Base-by-base conservation (phyloP, 2,888 invertebrate species). In the Mantis religiosa region DNA sequence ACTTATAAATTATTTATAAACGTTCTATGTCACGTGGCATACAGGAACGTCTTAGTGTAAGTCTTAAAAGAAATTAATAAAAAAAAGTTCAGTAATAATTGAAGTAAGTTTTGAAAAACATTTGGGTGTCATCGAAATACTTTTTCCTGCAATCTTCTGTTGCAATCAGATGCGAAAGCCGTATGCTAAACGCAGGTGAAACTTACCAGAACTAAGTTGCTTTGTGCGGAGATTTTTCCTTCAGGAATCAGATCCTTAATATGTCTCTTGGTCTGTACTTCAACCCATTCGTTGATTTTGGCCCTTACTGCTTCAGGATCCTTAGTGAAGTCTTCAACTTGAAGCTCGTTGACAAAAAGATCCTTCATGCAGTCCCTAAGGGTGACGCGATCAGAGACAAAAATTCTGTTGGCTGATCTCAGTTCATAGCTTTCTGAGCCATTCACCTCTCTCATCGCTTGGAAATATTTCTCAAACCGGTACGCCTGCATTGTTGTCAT, bases 221-320 rank as follows among this genome's bases (percentile, higher is more conserved):
- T 97, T 0, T 92, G 91, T 0, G 93, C 92, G 47, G 94, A 94
- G 47, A 98, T 93, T 8, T 95, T 95, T n/a, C 95, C 96, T 0
- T 93, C 92, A 0, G 96, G 95, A 14, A 98, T 92, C 89, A 98
- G 93, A 90, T 97, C 95, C 88, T 95, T 95, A 90, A 98, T 98
- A 92, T 97, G 96, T 90, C 96, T 95, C 91, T 96, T 96, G 0
- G 98, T 98, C 30, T 95, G 92, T 82, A 95, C 94, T 89, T 96
- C 95, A 9, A 98, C 97, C 97, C 97, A 98, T 2, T 94, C 92
- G 92, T 98, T 98, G 90, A 98, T 97, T 86, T 93, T 92, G 6
- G 93, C 91, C 15, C 96, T 95, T 0, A 96, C 94, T 3, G 92
- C 93, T 34, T 94, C 94, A 0, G 97, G 95, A 90, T 96, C 93